Evolutionary conservation across 2,888 invertebrate genomes (phyloP).

Genomic region (Muschampia plurimacula): DNA sequence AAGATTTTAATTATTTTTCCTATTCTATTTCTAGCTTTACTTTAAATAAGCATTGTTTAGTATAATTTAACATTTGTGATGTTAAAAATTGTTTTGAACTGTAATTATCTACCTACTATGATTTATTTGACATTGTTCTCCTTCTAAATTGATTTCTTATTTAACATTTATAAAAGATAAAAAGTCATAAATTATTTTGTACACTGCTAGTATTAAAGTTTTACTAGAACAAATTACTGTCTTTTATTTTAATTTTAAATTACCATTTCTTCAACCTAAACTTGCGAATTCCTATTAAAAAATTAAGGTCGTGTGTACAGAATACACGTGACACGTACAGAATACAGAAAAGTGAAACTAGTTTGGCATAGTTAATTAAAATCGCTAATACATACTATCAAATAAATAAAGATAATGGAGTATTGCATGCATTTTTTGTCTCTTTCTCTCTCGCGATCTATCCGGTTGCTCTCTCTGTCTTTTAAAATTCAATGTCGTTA

Average conservation of each 20-base stretch:
- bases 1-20: conserved; percentile 43
- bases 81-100: conserved; percentile 53
- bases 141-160: conserved; percentile 47
- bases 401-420: no score
- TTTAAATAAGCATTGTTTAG: conserved; percentile 43
- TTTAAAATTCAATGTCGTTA: no score
- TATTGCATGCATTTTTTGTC: no score
- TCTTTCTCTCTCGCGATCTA: no score
- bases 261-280: background rate
- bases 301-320: no score
- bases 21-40: conserved; percentile 43
- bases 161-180: conserved; percentile 35
- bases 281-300: background rate
- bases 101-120: conserved; percentile 19
- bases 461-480: no score
- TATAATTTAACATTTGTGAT: conserved; percentile 58
- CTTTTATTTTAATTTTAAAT: conserved; percentile 37
- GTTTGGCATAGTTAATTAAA: no score
- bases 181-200: conserved; percentile 62
- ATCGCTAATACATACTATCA: no score
- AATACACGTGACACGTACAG: no score
- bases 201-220: conserved; percentile 70
- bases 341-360: no score
- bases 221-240: conserved; percentile 43
- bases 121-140: conserved; percentile 44